phyloP scores from a whole-genome alignment of 2,888 invertebrate species.

The Rhagonycha fulva region DNA sequence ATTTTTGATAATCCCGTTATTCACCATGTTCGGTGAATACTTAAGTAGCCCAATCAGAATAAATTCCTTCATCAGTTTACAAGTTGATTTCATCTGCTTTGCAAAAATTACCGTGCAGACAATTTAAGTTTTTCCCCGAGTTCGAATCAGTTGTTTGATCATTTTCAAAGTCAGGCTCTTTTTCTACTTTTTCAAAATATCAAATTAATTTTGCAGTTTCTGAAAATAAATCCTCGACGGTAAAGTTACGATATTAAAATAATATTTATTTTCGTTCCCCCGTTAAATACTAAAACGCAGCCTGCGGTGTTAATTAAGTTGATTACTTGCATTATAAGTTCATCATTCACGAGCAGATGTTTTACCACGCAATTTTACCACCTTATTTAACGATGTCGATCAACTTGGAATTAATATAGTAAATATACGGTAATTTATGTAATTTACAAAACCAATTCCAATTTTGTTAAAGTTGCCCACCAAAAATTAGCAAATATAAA shows the following conservation, averaged over 20 bases:
- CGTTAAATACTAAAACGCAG: constrained; percentile 17
- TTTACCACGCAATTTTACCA: constrained; percentile 26
- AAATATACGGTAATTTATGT: neutral
- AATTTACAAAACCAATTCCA: neutral
- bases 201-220: neutral
- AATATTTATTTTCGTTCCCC: constrained; percentile 11
- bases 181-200: neutral
- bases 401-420: constrained; percentile 16
- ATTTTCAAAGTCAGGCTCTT: too few relatives aligned
- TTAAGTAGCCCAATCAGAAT: too few relatives aligned
- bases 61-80: too few relatives aligned
- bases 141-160: too few relatives aligned
- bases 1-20: too few relatives aligned
- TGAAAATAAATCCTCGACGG: neutral
- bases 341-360: constrained; percentile 36
- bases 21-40: too few relatives aligned
- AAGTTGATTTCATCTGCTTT: too few relatives aligned
- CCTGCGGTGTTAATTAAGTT: constrained; percentile 32
- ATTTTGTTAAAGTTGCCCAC: neutral
- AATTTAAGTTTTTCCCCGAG: too few relatives aligned
- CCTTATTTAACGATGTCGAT: constrained; percentile 28
- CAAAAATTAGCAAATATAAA: neutral
- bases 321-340: constrained; percentile 36
- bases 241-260: neutral
- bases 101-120: too few relatives aligned